Evolutionary conservation across 2,113 vertebrate genomes (phyloP).

Genomic region (Paedocypris sp.): DNA sequence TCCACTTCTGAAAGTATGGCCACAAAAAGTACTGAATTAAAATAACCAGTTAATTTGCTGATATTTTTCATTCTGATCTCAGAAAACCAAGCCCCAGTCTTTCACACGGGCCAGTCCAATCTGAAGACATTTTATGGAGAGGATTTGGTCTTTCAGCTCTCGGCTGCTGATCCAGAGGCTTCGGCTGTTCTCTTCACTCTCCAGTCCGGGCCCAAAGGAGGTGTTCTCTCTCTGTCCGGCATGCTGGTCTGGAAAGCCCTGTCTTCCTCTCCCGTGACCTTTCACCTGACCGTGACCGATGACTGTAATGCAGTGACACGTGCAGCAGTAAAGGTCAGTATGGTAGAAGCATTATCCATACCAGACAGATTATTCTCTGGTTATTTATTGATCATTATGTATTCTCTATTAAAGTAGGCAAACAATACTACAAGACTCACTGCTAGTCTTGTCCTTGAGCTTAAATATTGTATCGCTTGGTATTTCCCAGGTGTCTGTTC

Average conservation of each 20-base stretch:
- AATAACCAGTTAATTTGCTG: no score
- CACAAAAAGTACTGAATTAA: no score
- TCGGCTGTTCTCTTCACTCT: constrained; percentile 66
- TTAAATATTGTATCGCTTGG: background rate
- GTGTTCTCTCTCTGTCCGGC: constrained; percentile 68
- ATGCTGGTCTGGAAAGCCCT: constrained; percentile 70
- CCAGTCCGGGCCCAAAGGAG: constrained; percentile 64
- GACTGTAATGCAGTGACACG: constrained; percentile 65
- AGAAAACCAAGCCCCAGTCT: constrained; percentile 71
- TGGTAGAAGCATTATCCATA: no score
- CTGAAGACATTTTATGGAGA: constrained; percentile 72
- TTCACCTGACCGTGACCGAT: constrained; percentile 65
- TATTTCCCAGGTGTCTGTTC: constrained; percentile 68
- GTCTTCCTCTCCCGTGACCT: constrained; percentile 44
- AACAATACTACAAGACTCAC: no score
- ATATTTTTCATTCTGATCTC: constrained; percentile 17
- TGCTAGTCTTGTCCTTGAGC: no score
- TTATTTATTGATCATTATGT: no score
- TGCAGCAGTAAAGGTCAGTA: constrained; percentile 61
- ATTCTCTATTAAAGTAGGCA: no score
- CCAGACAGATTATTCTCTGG: no score
- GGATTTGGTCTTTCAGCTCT: constrained; percentile 71
- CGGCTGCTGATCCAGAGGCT: constrained; percentile 74
- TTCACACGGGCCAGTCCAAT: constrained; percentile 50
- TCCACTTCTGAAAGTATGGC: constrained; percentile 70